Percentiles rank a stretch among this genome's conserved stretches.
These are phyloP conservation scores for Netelia inedita DNA, from an alignment of 2,888 invertebrate species.

Conservation along the genomic window DNA sequence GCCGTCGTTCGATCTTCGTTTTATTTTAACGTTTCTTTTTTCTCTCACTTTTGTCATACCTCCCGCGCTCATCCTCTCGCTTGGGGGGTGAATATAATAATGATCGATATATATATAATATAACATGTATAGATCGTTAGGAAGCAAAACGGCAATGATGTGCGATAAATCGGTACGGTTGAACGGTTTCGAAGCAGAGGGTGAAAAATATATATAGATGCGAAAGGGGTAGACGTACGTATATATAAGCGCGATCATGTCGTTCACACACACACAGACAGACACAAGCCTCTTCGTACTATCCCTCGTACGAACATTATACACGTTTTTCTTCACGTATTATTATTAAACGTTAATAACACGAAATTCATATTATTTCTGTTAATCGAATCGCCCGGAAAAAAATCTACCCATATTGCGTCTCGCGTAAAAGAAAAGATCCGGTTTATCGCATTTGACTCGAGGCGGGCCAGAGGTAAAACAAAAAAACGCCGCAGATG, in stretches of 20 bases:
- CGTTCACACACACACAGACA: background rate
- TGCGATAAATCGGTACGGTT: conserved; percentile 56
- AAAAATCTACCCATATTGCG: too few relatives aligned
- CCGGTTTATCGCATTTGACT: background rate
- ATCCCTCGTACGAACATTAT: background rate
- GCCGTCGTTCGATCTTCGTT: conserved; percentile 19
- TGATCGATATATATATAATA: conserved; percentile 24
- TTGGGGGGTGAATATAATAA: conserved; percentile 12
- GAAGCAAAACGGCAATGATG: conserved; percentile 42
- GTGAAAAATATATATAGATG: conserved; percentile 48
- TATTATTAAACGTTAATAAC: background rate
- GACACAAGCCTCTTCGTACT: background rate
- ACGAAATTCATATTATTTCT: background rate
- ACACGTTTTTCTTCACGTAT: background rate
- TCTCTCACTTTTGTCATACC: background rate
- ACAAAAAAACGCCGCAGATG: conserved; percentile 22
- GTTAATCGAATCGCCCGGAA: background rate
- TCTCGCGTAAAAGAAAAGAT: too few relatives aligned
- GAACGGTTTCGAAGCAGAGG: conserved; percentile 48
- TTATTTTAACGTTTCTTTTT: conserved; percentile 23
- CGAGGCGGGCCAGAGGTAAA: background rate
- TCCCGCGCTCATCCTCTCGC: background rate
- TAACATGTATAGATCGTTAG: background rate
- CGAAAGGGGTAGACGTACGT: conserved; percentile 41
- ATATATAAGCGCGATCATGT: conserved; percentile 1